Percentiles rank a stretch among this genome's conserved stretches.
Evolutionary conservation across 2,113 vertebrate genomes (phyloP).

Genomic region (Perccottus glenii): DNA sequence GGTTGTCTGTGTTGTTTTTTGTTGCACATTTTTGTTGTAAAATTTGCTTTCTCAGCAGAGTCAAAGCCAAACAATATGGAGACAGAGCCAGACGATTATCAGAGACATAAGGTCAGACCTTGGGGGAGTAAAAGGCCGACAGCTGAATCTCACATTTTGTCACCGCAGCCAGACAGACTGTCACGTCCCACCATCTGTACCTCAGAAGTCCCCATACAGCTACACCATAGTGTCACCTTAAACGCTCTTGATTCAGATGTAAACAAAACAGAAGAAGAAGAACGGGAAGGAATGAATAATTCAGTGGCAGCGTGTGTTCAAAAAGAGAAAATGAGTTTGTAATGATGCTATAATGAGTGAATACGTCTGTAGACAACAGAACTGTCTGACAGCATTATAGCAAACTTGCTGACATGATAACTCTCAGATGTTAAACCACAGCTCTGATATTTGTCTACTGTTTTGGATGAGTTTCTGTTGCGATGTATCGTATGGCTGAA

Average conservation of each 20-base stretch:
- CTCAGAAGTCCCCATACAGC: constrained; percentile 19
- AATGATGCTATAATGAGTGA: constrained; percentile 1
- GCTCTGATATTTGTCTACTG: neutral
- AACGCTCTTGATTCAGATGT: constrained; percentile 5
- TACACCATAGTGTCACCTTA: constrained; percentile 27
- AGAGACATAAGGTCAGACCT: constrained; percentile 67
- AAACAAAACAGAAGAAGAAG: neutral
- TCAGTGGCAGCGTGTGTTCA: neutral
- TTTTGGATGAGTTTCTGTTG: neutral
- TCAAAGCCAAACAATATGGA: too few species aligned
- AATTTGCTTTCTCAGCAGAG: too few species aligned
- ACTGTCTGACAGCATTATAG: constrained; percentile 27
- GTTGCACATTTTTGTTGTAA: too few species aligned
- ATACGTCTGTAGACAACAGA: constrained; percentile 18
- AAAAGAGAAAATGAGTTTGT: neutral
- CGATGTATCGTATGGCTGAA: too few species aligned
- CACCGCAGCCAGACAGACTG: constrained; percentile 61
- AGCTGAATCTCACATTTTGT: constrained; percentile 74
- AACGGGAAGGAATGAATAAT: neutral
- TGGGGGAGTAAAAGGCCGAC: constrained; percentile 45
- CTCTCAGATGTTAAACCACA: neutral
- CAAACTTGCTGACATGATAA: neutral
- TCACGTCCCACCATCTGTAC: constrained; percentile 70
- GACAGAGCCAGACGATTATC: constrained; percentile 36
- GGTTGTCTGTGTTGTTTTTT: too few species aligned